Conservation (phyloP, 23 tunicate species). For the Halocynthia aurantium region DNA sequence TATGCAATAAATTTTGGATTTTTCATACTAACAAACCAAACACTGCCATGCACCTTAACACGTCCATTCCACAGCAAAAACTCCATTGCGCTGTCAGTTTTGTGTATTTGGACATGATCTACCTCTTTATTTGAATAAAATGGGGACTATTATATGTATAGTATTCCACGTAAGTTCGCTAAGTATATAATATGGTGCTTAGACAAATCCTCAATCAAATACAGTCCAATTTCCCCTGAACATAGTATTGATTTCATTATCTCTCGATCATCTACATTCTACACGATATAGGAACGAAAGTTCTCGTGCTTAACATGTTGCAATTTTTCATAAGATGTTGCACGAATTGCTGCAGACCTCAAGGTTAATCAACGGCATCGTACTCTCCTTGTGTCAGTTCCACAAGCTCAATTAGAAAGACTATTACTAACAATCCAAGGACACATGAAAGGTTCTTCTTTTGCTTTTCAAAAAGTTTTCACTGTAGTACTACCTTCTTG, state of each 20-base stretch:
- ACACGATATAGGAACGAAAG: no score
- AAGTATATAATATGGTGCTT: no score
- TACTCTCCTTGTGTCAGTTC: conserved; percentile 38
- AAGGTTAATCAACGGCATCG: conserved; percentile 67
- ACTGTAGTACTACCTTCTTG: background rate
- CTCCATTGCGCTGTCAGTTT: no score
- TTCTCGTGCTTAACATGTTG: no score
- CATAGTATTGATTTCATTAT: background rate
- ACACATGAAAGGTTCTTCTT: conserved; percentile 50
- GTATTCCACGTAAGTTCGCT: no score
- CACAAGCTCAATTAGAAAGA: conserved; percentile 64
- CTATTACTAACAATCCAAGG: conserved; percentile 52
- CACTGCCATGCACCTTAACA: no score
- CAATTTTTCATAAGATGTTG: conserved; percentile 18
- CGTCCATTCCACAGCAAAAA: no score
- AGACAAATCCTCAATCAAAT: background rate
- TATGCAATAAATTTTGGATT: background rate
- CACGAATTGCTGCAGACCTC: conserved; percentile 51
- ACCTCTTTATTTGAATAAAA: no score
- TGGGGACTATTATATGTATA: no score
- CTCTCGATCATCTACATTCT: background rate
- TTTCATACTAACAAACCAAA: no score
- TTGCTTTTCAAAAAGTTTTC: background rate
- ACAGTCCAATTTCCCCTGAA: background rate
- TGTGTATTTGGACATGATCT: no score